Base-by-base conservation (phyloP, 2,888 invertebrate genomes). In the Eilema caniola region DNA sequence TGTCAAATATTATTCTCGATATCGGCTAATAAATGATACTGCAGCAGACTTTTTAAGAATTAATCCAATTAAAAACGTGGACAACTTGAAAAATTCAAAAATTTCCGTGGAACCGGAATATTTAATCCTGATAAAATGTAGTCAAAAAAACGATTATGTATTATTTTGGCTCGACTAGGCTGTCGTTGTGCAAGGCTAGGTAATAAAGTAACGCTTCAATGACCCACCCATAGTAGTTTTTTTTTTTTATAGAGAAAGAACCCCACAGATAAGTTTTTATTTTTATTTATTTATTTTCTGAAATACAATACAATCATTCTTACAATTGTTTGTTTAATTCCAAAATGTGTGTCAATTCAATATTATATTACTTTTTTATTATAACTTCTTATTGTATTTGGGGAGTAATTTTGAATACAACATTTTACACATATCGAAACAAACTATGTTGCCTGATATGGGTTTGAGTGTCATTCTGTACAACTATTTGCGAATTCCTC, bases 401-500 rank as follows among this genome's bases (percentile, higher is more conserved):
- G 20, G 8, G 20, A 47, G n/a, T 53, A 7, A 53, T n/a, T n/a
- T n/a, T 10, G 10, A 53, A 53, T 53, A 53, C n/a, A 53, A 53
- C n/a, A 20, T 20, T 53, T 53, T 53, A 10, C 53, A 53, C 53
- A n/a, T n/a, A 20, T 53, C n/a, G n/a, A 53, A 53, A n/a, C 53
- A 53, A 20, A 20, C n/a, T n/a, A n/a, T 53, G 53, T 53, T 8
- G 53, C n/a, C 8, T 53, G 53, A 53, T 10, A 53, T 53, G 53
- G 53, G 53, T 53, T 53, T 10, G 53, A 53, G n/a, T 53, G 53
- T n/a, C n/a, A 53, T 47, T 41, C 47, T 47, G 53, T 53, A n/a
- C 53, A 53, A 53, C 53, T 53, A 53, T 53, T n/a, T 53, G 53
- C 53, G 53, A 53, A 53, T 53, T 53, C 53, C n/a, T 10, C 53